phyloP scores from a whole-genome alignment of 2,888 invertebrate genomes.

The Sesia apiformis region DNA sequence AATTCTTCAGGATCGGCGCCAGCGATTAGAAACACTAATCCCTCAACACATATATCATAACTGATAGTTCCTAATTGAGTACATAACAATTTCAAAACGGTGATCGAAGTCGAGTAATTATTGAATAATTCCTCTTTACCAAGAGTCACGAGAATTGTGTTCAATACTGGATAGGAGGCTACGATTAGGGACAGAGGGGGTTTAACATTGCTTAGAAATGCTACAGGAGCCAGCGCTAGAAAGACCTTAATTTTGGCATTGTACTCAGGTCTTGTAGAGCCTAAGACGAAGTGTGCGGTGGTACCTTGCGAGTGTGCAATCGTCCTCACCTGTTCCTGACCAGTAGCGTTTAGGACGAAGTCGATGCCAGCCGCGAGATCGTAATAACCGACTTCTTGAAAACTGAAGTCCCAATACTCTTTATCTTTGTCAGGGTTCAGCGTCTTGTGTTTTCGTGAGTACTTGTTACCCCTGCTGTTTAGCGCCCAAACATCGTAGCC shows the following conservation, averaged over 20 bases:
- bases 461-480: constrained; percentile 76
- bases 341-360: constrained; percentile 48
- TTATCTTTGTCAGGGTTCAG: constrained; percentile 45
- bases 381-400: constrained; percentile 80
- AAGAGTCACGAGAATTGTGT: constrained; percentile 43
- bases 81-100: constrained; percentile 11
- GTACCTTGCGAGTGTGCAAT: constrained; percentile 83
- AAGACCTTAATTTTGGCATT: constrained; percentile 72
- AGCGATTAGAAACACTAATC: constrained; percentile 1
- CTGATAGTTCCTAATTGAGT: constrained; percentile 5
- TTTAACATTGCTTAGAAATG: constrained; percentile 46
- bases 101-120: constrained; percentile 9
- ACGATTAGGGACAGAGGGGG: constrained; percentile 22
- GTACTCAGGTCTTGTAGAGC: constrained; percentile 69
- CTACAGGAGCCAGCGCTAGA: constrained; percentile 71
- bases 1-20: constrained; percentile 20
- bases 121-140: constrained; percentile 19
- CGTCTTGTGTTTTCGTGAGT: constrained; percentile 66
- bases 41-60: constrained; percentile 8
- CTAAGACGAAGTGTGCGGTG: constrained; percentile 72
- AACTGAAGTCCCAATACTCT: constrained; percentile 73
- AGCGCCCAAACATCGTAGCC: constrained; percentile 69
- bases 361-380: constrained; percentile 80
- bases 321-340: constrained; percentile 72
- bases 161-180: constrained; percentile 26